phyloP scores from a whole-genome alignment of 2,797 vertebrate genomes.

The Antennarius maculatus region DNA sequence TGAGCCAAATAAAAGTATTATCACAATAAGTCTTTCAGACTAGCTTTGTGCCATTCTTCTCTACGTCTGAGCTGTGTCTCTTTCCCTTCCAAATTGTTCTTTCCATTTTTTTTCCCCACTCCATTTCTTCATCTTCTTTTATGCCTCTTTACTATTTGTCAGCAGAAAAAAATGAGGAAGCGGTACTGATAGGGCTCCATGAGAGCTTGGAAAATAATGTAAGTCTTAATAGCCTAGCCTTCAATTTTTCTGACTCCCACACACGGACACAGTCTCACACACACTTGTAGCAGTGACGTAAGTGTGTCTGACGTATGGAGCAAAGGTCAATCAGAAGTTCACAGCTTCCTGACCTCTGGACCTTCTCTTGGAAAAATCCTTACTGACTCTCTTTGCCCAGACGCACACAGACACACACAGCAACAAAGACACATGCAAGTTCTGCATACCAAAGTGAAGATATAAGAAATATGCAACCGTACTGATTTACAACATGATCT shows the following conservation, averaged over 20 bases:
- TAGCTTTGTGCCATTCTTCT: conserved; percentile 35
- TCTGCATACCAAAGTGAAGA: conserved; percentile 12
- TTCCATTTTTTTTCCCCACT: not conserved
- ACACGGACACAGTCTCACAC: conserved; percentile 24
- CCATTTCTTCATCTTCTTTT: conserved; percentile 14
- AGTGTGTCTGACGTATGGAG: conserved; percentile 54
- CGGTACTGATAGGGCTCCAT: conserved; percentile 1
- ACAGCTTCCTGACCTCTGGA: conserved; percentile 62
- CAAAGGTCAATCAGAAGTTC: conserved; percentile 68
- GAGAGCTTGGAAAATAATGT: conserved; percentile 31
- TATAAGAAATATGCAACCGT: conserved; percentile 1
- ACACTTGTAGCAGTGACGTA: conserved; percentile 51
- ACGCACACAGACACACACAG: conserved; percentile 6
- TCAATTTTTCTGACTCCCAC: conserved; percentile 47
- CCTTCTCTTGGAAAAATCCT: conserved; percentile 55
- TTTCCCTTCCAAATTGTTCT: not conserved
- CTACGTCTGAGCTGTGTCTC: conserved; percentile 24
- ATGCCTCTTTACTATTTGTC: conserved; percentile 37
- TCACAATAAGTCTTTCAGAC: conserved; percentile 74
- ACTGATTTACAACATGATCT: conserved; percentile 25
- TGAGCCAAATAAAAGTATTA: conserved; percentile 80
- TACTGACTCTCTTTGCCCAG: conserved; percentile 39
- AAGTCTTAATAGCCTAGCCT: conserved; percentile 24
- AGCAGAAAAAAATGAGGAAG: conserved; percentile 41
- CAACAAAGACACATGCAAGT: conserved; percentile 5